phyloP scores from a whole-genome alignment of 2,888 invertebrate genomes.

The Glaucopsyche alexis region DNA sequence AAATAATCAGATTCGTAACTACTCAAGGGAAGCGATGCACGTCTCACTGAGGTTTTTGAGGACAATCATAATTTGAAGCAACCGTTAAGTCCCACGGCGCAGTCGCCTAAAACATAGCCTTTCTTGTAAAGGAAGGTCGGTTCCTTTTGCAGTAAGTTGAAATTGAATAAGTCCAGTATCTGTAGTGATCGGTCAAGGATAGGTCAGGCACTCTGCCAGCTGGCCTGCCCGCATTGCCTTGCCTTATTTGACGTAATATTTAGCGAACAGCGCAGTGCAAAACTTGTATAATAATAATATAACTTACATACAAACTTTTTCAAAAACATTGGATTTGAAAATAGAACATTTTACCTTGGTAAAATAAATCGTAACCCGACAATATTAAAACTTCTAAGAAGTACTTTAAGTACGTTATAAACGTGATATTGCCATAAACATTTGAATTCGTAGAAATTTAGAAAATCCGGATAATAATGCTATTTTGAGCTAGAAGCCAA shows the following conservation, averaged over 20 bases:
- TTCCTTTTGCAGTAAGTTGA: neutral
- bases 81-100: neutral
- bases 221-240: conserved; percentile 23
- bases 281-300: neutral
- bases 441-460: conserved; percentile 10
- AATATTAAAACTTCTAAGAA: neutral
- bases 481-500: neutral
- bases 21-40: neutral
- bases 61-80: neutral
- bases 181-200: conserved; percentile 23
- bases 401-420: neutral
- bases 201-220: conserved; percentile 26
- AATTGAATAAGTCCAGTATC: neutral
- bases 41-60: neutral
- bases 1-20: neutral
- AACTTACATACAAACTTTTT: neutral
- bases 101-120: too few relatives aligned
- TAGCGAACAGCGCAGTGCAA: neutral
- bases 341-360: neutral
- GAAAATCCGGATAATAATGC: conserved; percentile 14
- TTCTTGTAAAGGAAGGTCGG: too few relatives aligned
- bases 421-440: conserved; percentile 24
- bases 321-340: neutral
- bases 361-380: neutral
- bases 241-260: conserved; percentile 22